Percentiles rank a stretch among this genome's conserved stretches.
phyloP scores from a whole-genome alignment of 2,888 invertebrate species.

The Copidosoma aretas region DNA sequence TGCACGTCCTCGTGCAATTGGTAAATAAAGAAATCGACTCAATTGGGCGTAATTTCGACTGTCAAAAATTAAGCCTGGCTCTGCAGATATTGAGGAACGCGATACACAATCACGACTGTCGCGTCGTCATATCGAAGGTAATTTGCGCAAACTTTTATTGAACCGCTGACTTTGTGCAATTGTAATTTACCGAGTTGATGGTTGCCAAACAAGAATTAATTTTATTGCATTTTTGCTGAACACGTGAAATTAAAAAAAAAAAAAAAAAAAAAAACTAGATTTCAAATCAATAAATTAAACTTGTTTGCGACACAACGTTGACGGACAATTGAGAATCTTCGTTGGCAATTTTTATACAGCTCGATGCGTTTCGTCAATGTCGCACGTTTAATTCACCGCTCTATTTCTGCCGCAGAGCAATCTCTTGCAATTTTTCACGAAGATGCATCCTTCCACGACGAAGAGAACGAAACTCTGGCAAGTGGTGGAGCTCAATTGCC shows the following conservation, averaged over 20 bases:
- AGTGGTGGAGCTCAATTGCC: constrained; percentile 64
- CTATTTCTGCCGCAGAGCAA: constrained; percentile 58
- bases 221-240: too few relatives aligned
- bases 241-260: too few relatives aligned
- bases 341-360: too few relatives aligned
- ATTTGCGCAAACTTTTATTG: constrained; percentile 3
- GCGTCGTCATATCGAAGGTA: constrained; percentile 70
- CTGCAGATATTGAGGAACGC: constrained; percentile 66
- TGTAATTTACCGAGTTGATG: too few relatives aligned
- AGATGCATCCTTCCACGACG: constrained; percentile 65
- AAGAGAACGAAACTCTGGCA: constrained; percentile 66
- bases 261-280: neutral
- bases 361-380: too few relatives aligned
- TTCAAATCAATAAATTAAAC: too few relatives aligned
- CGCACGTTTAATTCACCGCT: constrained; percentile 4
- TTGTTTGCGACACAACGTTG: too few relatives aligned
- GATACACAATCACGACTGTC: constrained; percentile 68
- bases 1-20: constrained; percentile 64
- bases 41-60: constrained; percentile 62
- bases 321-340: too few relatives aligned
- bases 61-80: constrained; percentile 61
- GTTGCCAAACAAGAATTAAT: too few relatives aligned
- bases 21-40: constrained; percentile 65
- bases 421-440: constrained; percentile 62
- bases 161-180: too few relatives aligned